Conservation (phyloP, 2,888 invertebrate species). For the Cerceris ruficornis region DNA sequence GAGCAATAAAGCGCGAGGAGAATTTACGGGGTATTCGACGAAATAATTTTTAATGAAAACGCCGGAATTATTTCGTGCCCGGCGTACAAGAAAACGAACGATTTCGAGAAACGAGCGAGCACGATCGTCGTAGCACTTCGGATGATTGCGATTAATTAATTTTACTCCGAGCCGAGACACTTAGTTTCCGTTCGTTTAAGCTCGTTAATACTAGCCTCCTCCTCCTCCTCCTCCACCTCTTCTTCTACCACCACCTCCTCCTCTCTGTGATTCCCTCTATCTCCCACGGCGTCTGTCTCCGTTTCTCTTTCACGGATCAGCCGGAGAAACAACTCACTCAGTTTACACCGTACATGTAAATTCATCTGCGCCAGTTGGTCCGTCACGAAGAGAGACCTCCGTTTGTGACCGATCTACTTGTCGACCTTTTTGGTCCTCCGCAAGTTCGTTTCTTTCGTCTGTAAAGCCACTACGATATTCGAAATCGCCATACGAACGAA, state of each 20-base stretch:
- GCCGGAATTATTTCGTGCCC: neutral
- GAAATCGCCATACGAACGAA: neutral
- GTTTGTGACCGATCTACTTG: conserved; percentile 57
- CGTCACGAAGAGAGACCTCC: conserved; percentile 58
- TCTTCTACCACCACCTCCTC: conserved; percentile 17
- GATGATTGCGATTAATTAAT: conserved; percentile 80
- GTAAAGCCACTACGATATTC: neutral
- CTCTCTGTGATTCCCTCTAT: conserved; percentile 10
- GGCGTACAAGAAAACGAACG: conserved; percentile 52
- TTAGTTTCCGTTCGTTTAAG: conserved; percentile 82
- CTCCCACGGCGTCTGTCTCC: conserved; percentile 25
- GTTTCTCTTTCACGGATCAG: conserved; percentile 38
- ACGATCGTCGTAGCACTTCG: conserved; percentile 65
- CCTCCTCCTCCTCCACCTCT: conserved; percentile 40
- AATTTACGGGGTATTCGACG: conserved; percentile 11
- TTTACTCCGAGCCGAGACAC: conserved; percentile 81
- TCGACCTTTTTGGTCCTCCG: conserved; percentile 20
- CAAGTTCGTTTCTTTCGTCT: conserved; percentile 7
- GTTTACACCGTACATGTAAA: conserved; percentile 78
- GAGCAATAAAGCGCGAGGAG: neutral
- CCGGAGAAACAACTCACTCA: conserved; percentile 75
- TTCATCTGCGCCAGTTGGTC: conserved; percentile 71
- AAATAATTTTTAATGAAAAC: conserved; percentile 11
- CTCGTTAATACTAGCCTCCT: conserved; percentile 79
- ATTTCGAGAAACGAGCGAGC: conserved; percentile 63